phyloP scores from a whole-genome alignment of 2,888 invertebrate species.

The Amphipyra tragopoginis region DNA sequence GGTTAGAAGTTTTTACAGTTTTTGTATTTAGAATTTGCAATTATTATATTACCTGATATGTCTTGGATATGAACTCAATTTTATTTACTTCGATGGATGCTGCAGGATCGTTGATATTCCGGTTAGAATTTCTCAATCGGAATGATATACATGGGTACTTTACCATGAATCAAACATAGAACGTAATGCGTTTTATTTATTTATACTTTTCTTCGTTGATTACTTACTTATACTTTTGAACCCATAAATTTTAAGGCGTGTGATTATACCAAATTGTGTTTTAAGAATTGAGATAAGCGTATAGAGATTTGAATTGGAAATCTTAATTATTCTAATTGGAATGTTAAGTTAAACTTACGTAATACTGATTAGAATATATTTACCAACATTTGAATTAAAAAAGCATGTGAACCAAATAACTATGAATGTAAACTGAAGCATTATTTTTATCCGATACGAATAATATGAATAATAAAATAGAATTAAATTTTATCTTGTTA shows the following conservation, averaged over 20 bases:
- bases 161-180: not conserved
- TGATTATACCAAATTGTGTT: constrained; percentile 37
- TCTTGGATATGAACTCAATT: not conserved
- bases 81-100: too few species aligned
- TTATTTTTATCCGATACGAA: constrained; percentile 25
- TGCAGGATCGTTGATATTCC: too few species aligned
- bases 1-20: not conserved
- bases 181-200: not conserved
- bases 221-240: constrained; percentile 19
- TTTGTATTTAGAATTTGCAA: not conserved
- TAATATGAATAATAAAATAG: constrained; percentile 23
- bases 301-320: constrained; percentile 45
- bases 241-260: constrained; percentile 30
- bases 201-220: not conserved
- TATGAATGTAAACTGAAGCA: constrained; percentile 17
- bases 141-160: too few species aligned
- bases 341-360: constrained; percentile 35
- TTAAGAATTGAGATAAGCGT: constrained; percentile 33
- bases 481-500: constrained; percentile 9
- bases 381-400: constrained; percentile 37
- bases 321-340: constrained; percentile 47
- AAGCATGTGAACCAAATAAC: constrained; percentile 47
- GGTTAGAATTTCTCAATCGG: too few species aligned
- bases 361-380: constrained; percentile 47
- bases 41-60: not conserved